Percentiles rank a stretch among this genome's conserved stretches.
phyloP scores from a whole-genome alignment of 2,888 invertebrate species.

The Arrhopalites spinosus region DNA sequence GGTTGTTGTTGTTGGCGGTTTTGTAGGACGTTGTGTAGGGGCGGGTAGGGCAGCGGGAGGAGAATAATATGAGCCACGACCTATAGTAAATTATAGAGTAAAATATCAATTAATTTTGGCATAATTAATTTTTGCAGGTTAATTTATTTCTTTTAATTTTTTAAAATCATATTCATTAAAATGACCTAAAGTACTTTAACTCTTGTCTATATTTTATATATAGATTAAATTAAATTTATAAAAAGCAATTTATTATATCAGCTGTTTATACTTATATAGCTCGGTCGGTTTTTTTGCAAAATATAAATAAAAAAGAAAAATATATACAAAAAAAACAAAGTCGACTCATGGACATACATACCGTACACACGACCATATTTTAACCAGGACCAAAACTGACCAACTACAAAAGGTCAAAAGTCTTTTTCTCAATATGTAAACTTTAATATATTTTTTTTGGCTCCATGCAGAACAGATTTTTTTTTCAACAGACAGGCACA shows the following conservation, averaged over 20 bases:
- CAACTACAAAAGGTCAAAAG: conserved; percentile 17
- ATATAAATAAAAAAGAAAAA: not conserved
- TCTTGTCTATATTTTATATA: not conserved
- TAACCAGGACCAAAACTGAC: not conserved
- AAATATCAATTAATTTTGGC: not conserved
- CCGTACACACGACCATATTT: conserved; percentile 22
- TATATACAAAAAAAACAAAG: not conserved
- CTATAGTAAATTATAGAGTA: not conserved
- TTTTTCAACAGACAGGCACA: not conserved
- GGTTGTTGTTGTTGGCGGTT: conserved; percentile 24
- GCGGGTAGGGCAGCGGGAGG: conserved; percentile 6
- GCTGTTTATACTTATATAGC: too few species aligned
- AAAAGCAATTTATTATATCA: too few species aligned
- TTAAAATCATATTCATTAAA: too few species aligned
- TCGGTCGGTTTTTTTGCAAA: too few species aligned
- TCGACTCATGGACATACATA: too few species aligned
- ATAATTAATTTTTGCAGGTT: too few species aligned
- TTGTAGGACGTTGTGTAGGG: conserved; percentile 28
- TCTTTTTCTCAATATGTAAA: not conserved
- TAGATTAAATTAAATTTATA: too few species aligned
- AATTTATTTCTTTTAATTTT: too few species aligned
- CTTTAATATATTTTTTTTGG: not conserved
- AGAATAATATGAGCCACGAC: conserved; percentile 5
- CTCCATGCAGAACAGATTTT: conserved; percentile 11
- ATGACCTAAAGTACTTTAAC: too few species aligned